A percentile compares a stretch with the other conserved stretches of the same genome.
Conservation (phyloP, 2,797 vertebrate genomes). For the Octomys mimax region DNA sequence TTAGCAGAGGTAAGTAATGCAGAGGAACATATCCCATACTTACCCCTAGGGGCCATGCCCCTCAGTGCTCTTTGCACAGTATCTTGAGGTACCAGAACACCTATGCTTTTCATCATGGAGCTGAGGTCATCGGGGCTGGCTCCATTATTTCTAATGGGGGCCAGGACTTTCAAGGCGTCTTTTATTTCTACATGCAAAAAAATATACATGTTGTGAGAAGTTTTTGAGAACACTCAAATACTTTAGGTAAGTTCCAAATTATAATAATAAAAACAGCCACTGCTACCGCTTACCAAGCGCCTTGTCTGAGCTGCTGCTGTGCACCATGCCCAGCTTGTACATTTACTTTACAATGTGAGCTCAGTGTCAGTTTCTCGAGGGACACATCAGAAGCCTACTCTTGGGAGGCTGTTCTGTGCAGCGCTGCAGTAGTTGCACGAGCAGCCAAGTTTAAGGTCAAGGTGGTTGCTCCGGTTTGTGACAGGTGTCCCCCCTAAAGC, state of each 20-base stretch:
- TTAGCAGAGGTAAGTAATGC: constrained; percentile 2
- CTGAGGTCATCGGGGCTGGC: constrained; percentile 43
- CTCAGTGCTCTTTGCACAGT: neutral
- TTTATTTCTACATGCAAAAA: constrained; percentile 63
- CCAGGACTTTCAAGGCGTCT: constrained; percentile 54
- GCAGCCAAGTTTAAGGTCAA: neutral
- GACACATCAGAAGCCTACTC: neutral
- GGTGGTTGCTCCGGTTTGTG: neutral
- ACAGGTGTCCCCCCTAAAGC: too few relatives aligned
- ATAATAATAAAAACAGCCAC: neutral
- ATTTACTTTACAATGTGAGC: neutral
- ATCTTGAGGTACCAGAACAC: constrained; percentile 50
- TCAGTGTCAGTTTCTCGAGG: neutral
- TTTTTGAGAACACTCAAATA: neutral
- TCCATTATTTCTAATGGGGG: constrained; percentile 57
- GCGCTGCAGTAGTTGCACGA: neutral
- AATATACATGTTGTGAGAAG: neutral
- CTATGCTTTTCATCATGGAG: constrained; percentile 17
- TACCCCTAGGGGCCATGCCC: constrained; percentile 5
- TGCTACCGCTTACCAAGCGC: neutral
- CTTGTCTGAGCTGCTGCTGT: neutral
- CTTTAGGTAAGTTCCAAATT: neutral
- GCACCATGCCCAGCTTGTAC: neutral
- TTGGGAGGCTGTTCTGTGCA: neutral
- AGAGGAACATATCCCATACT: neutral